These are phyloP conservation scores for Thripadectes ignobilis DNA, from an alignment of 2,797 vertebrate species.

Conservation along the genomic window DNA sequence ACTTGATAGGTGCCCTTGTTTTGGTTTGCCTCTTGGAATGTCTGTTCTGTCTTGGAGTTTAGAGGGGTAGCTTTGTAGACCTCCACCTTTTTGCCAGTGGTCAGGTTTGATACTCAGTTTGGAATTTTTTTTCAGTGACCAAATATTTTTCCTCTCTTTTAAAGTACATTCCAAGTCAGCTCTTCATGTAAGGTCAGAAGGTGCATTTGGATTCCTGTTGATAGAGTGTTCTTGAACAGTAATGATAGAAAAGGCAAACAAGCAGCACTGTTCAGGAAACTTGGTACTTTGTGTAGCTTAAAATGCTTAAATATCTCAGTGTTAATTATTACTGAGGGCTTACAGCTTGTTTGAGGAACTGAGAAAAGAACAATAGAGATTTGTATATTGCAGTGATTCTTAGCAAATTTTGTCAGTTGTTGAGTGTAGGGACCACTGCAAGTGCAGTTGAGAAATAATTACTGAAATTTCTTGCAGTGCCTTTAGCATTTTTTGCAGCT, in stretches of 20 bases:
- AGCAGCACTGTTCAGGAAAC: neutral
- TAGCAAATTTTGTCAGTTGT: neutral
- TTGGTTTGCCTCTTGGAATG: neutral
- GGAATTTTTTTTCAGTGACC: neutral
- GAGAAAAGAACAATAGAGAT: neutral
- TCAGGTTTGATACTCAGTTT: neutral
- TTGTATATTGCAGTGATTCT: neutral
- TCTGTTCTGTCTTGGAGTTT: neutral
- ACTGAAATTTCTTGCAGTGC: neutral
- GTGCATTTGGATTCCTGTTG: neutral
- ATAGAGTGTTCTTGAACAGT: neutral
- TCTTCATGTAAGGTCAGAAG: neutral
- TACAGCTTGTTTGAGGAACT: neutral
- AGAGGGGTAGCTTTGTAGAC: neutral
- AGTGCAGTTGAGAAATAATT: neutral
- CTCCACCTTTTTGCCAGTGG: neutral
- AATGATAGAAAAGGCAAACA: neutral
- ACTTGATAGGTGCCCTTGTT: neutral
- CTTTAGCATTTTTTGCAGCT: neutral
- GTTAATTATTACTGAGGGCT: neutral
- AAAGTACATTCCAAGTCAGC: neutral
- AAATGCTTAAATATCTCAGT: neutral
- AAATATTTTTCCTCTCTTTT: neutral
- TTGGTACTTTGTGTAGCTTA: neutral
- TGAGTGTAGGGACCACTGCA: neutral